Conservation (phyloP, 2,888 invertebrate species). For the Stramonita haemastoma region DNA sequence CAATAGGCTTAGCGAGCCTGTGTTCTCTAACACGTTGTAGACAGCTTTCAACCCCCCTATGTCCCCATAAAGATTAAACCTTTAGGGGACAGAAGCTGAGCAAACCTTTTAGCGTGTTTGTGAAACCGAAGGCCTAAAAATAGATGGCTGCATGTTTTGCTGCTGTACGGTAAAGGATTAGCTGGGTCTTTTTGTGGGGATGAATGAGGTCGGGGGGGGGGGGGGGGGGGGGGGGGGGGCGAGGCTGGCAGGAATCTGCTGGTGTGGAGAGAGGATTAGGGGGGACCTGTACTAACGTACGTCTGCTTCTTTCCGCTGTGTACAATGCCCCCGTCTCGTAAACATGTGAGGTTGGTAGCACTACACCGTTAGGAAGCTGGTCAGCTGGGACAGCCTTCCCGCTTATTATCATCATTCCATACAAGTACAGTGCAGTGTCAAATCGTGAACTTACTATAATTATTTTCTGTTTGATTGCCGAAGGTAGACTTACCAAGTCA, state of each 20-base stretch:
- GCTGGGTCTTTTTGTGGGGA: neutral
- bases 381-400: no score
- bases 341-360: no score
- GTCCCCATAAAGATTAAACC: constrained; percentile 17
- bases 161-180: neutral
- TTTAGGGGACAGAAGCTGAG: neutral
- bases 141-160: neutral
- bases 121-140: neutral
- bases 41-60: neutral
- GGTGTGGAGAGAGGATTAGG: neutral
- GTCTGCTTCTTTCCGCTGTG: neutral
- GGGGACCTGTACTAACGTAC: neutral
- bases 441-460: no score
- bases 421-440: no score
- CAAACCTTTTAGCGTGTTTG: constrained; percentile 19
- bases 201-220: neutral
- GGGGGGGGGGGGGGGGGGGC: neutral
- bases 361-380: no score
- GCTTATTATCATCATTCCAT: no score
- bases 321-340: no score
- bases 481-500: no score
- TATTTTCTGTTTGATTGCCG: no score
- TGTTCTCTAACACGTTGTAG: neutral
- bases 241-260: no score
- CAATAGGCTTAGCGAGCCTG: neutral